phyloP scores from a whole-genome alignment of 2,888 invertebrate species.

The Holacanthella duospinosa region DNA sequence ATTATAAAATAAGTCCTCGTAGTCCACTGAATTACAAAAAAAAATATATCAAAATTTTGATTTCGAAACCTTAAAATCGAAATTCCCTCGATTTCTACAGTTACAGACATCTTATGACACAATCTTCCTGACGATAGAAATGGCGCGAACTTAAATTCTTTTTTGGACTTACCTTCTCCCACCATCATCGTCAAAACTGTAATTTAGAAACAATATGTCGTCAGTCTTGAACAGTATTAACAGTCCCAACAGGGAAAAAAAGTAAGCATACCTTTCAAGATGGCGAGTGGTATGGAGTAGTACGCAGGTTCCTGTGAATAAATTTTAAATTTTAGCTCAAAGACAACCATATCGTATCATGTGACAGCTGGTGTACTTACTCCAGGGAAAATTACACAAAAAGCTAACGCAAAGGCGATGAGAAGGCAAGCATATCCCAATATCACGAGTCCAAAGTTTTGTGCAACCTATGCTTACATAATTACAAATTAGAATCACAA shows the following conservation, averaged over 20 bases:
- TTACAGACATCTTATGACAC: too few species aligned
- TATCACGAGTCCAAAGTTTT: conserved; percentile 74
- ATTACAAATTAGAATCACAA: not conserved
- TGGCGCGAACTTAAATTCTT: too few species aligned
- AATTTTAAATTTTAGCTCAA: not conserved
- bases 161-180: conserved; percentile 12
- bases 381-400: conserved; percentile 70
- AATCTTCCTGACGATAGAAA: too few species aligned
- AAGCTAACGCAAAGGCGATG: conserved; percentile 76
- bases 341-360: too few species aligned
- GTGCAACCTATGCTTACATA: conserved; percentile 40
- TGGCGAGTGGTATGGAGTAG: conserved; percentile 23
- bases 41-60: too few species aligned
- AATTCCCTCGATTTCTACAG: too few species aligned
- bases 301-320: conserved; percentile 28
- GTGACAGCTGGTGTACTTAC: conserved; percentile 14
- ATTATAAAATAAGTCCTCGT: conserved; percentile 30
- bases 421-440: conserved; percentile 74
- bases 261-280: conserved; percentile 25
- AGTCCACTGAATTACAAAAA: conserved; percentile 28
- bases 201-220: not conserved
- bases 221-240: not conserved
- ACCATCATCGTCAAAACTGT: conserved; percentile 18
- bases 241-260: conserved; percentile 8
- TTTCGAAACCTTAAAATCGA: too few species aligned